Evolutionary conservation across 2,113 vertebrate genomes (phyloP), one percentile per base, ranked within the genome.

Genomic region (Aptenodytes forsteri): DNA sequence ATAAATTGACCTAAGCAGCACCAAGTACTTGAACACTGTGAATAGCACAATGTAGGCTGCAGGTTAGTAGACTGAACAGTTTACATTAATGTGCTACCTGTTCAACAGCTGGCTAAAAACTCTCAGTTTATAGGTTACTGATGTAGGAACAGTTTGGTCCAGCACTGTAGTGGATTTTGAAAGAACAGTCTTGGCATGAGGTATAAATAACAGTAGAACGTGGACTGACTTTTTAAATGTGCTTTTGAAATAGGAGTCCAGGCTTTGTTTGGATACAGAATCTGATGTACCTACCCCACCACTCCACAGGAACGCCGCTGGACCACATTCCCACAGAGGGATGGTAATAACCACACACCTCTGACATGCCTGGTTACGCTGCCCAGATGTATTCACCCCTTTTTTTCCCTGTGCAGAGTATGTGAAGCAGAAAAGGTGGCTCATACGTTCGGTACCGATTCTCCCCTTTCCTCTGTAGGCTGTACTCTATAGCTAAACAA

Each of bases 211-310:
- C 61, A 75, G 47, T 15, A 59, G 36, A 91, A 76, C 0, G 0
- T 7, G 23, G 40, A 40, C 0, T 34, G 40, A 50, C 13, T 67
- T 90, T 78, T 84, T 2, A n/a, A 44, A 72, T 4, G 10, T 11
- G 15, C 15, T 81, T 89, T 82, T 89, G 73, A 83, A 89, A 87
- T 4, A 50, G 12, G 12, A 93, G 12, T 17, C 42, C 20, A 23
- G 55, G 64, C 12, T 87, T 82, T 87, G 21, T 79, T 87, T 79
- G 77, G 65, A 11, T 66, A 26, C 5, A 56, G 32, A 58, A 32
- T 34, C 38, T 64, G 44, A 49, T 0, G 0, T 36, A 15, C 25
- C 32, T 40, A 59, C 26, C 6, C 16, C 11, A 50, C 16, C 7
- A 7, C 55, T 52, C 44, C 38, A 21, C 17, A 82, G 86, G 72